These are phyloP conservation scores for Tokudaia muenninki DNA, from an alignment of 2,797 vertebrate genomes.

Conservation along the genomic window DNA sequence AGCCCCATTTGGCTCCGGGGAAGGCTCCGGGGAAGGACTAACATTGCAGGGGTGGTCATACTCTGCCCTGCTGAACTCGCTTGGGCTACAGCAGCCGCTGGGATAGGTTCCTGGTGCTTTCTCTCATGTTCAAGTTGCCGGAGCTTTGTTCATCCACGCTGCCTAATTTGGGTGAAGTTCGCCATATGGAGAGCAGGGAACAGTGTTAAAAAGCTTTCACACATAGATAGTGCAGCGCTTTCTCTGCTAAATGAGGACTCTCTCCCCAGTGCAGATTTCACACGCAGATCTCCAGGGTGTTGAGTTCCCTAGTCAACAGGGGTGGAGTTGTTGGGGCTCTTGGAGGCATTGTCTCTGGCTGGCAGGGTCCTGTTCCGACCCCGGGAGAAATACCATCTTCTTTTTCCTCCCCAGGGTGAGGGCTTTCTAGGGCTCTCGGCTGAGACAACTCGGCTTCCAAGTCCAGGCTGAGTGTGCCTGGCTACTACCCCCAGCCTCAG, in stretches of 20 bases:
- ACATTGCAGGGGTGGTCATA: background rate
- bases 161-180: conserved; percentile 81
- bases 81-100: background rate
- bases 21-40: background rate
- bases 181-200: conserved; percentile 88
- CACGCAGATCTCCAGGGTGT: conserved; percentile 86
- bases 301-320: conserved; percentile 82
- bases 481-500: background rate
- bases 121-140: conserved; percentile 68
- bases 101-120: conserved; percentile 11
- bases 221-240: conserved; percentile 81
- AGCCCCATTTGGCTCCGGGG: background rate
- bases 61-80: background rate
- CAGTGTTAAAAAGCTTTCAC: conserved; percentile 86
- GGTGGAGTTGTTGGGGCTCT: conserved; percentile 77
- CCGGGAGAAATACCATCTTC: conserved; percentile 83
- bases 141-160: conserved; percentile 76
- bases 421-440: conserved; percentile 69
- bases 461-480: background rate
- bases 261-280: conserved; percentile 86
- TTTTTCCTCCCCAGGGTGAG: conserved; percentile 73
- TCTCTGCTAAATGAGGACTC: conserved; percentile 86
- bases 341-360: conserved; percentile 75
- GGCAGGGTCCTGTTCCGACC: conserved; percentile 83
- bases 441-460: conserved; percentile 52